Percentiles rank a stretch among this genome's conserved stretches.
These are phyloP conservation scores for Geophilus truncorum DNA, from an alignment of 2,888 invertebrate genomes.

Conservation along the genomic window DNA sequence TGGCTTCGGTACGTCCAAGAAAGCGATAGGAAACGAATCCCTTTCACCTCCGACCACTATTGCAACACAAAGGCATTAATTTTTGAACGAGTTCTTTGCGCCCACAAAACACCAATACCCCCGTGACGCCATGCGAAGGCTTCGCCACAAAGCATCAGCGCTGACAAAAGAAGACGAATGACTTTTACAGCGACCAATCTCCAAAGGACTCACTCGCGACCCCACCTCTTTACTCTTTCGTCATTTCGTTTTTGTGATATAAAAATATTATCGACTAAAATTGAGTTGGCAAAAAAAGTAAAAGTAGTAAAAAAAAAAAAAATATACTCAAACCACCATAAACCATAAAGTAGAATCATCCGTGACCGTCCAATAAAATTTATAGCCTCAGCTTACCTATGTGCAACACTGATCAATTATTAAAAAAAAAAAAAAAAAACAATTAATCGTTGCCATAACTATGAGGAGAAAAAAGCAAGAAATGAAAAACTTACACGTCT, in stretches of 20 bases:
- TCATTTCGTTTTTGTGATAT: conserved; percentile 8
- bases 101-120: neutral
- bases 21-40: conserved; percentile 25
- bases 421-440: neutral
- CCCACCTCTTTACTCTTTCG: conserved; percentile 14
- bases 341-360: neutral
- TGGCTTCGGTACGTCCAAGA: neutral
- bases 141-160: conserved; percentile 18
- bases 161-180: conserved; percentile 27
- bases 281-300: neutral
- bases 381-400: neutral
- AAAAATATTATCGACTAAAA: conserved; percentile 21
- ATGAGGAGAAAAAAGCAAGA: neutral
- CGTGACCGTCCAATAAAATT: neutral
- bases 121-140: conserved; percentile 14
- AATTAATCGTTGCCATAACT: neutral
- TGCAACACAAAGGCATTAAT: conserved; percentile 21
- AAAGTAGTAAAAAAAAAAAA: neutral
- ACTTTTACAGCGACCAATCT: conserved; percentile 8
- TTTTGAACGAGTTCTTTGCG: conserved; percentile 25
- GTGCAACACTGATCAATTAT: neutral
- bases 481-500: neutral
- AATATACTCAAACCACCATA: neutral
- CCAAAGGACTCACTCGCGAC: conserved; percentile 25
- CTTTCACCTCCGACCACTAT: conserved; percentile 24